phyloP scores from a whole-genome alignment of 2,888 invertebrate genomes.

The Melikaiella ostensackeni region DNA sequence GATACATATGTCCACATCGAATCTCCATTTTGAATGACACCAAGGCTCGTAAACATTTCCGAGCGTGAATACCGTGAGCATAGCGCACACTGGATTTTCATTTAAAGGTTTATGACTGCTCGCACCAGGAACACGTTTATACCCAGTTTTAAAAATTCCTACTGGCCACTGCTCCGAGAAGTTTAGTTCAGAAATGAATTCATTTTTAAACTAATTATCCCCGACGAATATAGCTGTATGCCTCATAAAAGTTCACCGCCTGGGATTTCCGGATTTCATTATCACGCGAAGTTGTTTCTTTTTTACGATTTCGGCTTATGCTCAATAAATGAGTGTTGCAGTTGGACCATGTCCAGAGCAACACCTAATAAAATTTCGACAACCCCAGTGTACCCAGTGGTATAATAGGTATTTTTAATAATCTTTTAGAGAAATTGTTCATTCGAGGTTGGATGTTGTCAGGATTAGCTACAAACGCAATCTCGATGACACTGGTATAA shows the following conservation, averaged over 20 bases:
- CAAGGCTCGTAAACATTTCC: slow-evolving; percentile 28
- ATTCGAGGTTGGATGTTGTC: no score
- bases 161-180: slow-evolving; percentile 40
- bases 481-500: no score
- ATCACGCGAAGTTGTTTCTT: slow-evolving; percentile 19
- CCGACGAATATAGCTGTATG: slow-evolving; percentile 3
- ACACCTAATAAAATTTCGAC: no score
- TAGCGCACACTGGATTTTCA: slow-evolving; percentile 27
- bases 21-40: background rate
- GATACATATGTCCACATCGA: background rate
- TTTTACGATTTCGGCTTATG: background rate
- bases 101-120: slow-evolving; percentile 47
- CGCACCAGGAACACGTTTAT: slow-evolving; percentile 27
- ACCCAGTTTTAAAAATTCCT: slow-evolving; percentile 45
- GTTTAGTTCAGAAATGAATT: slow-evolving; percentile 31
- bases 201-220: slow-evolving; percentile 20
- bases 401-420: no score
- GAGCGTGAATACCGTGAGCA: slow-evolving; percentile 29
- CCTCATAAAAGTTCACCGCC: slow-evolving; percentile 11
- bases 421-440: no score
- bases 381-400: no score
- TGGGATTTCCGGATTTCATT: slow-evolving; percentile 40
- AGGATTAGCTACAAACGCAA: no score
- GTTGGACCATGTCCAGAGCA: background rate
- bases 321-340: background rate